Evolutionary conservation across 2,888 invertebrate genomes (phyloP).

Genomic region (Linyphia triangularis): DNA sequence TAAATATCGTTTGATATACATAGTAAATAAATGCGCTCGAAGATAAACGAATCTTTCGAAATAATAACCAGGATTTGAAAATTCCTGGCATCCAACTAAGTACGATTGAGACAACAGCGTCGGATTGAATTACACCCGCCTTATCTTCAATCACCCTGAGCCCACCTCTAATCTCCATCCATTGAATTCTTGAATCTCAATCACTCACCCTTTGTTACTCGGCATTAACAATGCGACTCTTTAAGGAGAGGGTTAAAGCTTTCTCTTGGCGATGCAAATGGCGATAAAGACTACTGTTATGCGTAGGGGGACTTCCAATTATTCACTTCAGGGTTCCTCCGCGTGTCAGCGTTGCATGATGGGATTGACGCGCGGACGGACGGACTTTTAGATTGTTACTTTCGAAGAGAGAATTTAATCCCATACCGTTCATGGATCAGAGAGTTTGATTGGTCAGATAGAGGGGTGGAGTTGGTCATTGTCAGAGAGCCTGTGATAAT

Average conservation of each 20-base stretch:
- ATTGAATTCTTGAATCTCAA: constrained; percentile 11
- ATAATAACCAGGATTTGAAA: too few relatives aligned
- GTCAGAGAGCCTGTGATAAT: too few relatives aligned
- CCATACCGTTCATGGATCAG: too few relatives aligned
- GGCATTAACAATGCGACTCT: constrained; percentile 1
- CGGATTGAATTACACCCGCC: too few relatives aligned
- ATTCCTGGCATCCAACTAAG: too few relatives aligned
- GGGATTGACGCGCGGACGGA: constrained; percentile 3
- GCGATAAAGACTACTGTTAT: constrained; percentile 24
- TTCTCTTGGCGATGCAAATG: constrained; percentile 16
- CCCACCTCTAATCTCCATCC: not conserved
- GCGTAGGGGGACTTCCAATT: not conserved
- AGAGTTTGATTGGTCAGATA: too few relatives aligned
- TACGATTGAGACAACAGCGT: too few relatives aligned
- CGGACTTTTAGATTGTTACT: not conserved
- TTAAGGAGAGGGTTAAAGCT: constrained; percentile 2
- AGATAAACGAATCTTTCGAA: too few relatives aligned
- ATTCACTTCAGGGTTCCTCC: not conserved
- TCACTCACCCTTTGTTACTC: not conserved
- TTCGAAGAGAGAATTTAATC: too few relatives aligned
- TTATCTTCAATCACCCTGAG: not conserved
- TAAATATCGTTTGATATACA: too few relatives aligned
- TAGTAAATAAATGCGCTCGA: too few relatives aligned
- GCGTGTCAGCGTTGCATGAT: not conserved
- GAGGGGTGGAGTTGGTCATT: too few relatives aligned